A percentile compares a stretch with the other conserved stretches of the same genome.
Conservation (phyloP, 1,140 invertebrate genomes). For the Papilio machaon region DNA sequence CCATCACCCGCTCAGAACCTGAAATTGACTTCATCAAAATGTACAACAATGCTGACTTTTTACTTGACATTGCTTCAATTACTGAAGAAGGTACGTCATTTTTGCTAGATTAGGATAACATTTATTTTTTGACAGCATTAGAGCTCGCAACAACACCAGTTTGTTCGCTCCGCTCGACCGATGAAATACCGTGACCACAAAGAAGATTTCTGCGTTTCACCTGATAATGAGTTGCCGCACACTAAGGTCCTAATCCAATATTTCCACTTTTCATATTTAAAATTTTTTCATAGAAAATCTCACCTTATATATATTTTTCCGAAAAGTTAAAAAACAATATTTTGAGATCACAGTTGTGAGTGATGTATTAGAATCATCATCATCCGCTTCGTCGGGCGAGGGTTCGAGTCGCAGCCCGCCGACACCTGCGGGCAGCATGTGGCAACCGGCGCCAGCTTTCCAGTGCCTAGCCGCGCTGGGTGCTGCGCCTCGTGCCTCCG, state of each 20-base stretch:
- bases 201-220: too few relatives aligned
- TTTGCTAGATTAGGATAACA: background rate
- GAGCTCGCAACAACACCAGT: too few relatives aligned
- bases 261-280: too few relatives aligned
- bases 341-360: background rate
- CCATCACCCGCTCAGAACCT: slow-evolving; percentile 53
- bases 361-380: slow-evolving; percentile 55
- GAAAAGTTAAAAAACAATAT: background rate
- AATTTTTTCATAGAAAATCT: too few relatives aligned
- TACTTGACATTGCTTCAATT: slow-evolving; percentile 93
- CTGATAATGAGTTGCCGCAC: too few relatives aligned
- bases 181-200: too few relatives aligned
- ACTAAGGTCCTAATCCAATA: too few relatives aligned
- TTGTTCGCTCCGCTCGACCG: too few relatives aligned
- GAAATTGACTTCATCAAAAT: slow-evolving; percentile 90
- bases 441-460: slow-evolving; percentile 87
- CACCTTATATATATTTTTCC: too few relatives aligned
- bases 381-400: slow-evolving; percentile 53
- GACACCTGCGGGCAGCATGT: slow-evolving; percentile 78
- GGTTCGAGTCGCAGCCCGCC: slow-evolving; percentile 57
- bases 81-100: slow-evolving; percentile 77
- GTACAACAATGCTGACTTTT: slow-evolving; percentile 96
- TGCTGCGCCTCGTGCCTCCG: slow-evolving; percentile 80
- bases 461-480: slow-evolving; percentile 90
- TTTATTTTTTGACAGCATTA: background rate